Evolutionary conservation across 2,888 invertebrate species (phyloP).

Genomic region (Pheosia tremula): DNA sequence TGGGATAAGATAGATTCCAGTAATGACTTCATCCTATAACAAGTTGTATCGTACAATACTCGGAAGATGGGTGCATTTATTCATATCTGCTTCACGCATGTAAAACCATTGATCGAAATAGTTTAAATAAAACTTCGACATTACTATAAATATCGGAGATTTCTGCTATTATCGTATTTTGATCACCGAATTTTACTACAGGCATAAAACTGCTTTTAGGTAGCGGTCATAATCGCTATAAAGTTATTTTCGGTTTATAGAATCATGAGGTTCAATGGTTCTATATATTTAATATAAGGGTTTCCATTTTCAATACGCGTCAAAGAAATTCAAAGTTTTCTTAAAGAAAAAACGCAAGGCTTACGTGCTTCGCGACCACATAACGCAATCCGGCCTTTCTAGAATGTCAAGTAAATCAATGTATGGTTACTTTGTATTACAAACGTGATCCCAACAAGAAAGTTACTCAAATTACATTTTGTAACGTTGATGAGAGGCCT

Average conservation of each 20-base stretch:
- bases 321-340: slow-evolving; percentile 36
- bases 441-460: slow-evolving; percentile 46
- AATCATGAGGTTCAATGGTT: slow-evolving; percentile 15
- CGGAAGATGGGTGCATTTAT: too few relatives aligned
- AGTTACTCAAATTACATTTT: slow-evolving; percentile 37
- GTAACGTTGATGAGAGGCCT: slow-evolving; percentile 39
- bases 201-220: slow-evolving; percentile 2
- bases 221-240: slow-evolving; percentile 20
- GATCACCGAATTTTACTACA: slow-evolving; percentile 4
- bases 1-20: too few relatives aligned
- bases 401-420: slow-evolving; percentile 57
- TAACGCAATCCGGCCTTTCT: slow-evolving; percentile 42
- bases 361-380: slow-evolving; percentile 49
- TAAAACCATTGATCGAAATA: too few relatives aligned
- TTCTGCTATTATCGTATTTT: slow-evolving; percentile 1
- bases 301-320: slow-evolving; percentile 16
- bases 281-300: slow-evolving; percentile 19
- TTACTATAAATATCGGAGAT: not conserved
- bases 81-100: too few relatives aligned
- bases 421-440: slow-evolving; percentile 51
- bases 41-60: too few relatives aligned
- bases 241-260: slow-evolving; percentile 40
- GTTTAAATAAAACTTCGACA: too few relatives aligned
- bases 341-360: slow-evolving; percentile 28
- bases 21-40: too few relatives aligned